phyloP scores from a whole-genome alignment of 2,888 invertebrate species.

The Campopleginae sp. region DNA sequence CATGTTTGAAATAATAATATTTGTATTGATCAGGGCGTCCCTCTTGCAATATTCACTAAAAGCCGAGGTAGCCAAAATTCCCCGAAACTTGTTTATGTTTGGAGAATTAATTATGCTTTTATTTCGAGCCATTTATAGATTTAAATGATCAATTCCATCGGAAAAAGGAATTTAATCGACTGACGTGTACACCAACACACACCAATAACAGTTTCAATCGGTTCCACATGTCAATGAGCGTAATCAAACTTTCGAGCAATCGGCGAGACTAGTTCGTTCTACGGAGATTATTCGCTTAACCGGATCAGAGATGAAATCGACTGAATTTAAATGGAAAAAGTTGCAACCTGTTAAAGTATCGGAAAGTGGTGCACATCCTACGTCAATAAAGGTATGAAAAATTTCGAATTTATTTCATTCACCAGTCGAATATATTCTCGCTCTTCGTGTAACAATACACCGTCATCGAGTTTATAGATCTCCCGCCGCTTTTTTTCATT shows the following conservation, averaged over 20 bases:
- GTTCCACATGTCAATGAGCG: neutral
- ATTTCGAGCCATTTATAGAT: neutral
- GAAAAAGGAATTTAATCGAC: neutral
- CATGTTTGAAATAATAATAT: constrained; percentile 17
- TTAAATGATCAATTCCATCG: neutral
- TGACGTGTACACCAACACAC: neutral
- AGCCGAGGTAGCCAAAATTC: neutral
- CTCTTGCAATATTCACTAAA: neutral
- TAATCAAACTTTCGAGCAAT: neutral
- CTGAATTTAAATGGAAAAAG: neutral
- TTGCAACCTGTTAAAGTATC: neutral
- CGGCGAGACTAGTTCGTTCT: neutral
- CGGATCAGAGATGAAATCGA: neutral
- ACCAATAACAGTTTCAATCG: neutral
- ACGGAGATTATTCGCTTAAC: neutral
- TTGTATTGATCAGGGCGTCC: constrained; percentile 15
- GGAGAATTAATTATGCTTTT: neutral
- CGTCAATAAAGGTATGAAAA: neutral
- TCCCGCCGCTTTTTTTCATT: neutral
- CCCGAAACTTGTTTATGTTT: neutral
- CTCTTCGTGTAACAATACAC: neutral
- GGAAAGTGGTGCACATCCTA: neutral
- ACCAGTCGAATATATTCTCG: constrained; percentile 20
- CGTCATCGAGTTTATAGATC: constrained; percentile 26
- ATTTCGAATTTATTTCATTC: neutral